phyloP scores from a whole-genome alignment of 2,888 invertebrate species.

The Eristalis pertinax region DNA sequence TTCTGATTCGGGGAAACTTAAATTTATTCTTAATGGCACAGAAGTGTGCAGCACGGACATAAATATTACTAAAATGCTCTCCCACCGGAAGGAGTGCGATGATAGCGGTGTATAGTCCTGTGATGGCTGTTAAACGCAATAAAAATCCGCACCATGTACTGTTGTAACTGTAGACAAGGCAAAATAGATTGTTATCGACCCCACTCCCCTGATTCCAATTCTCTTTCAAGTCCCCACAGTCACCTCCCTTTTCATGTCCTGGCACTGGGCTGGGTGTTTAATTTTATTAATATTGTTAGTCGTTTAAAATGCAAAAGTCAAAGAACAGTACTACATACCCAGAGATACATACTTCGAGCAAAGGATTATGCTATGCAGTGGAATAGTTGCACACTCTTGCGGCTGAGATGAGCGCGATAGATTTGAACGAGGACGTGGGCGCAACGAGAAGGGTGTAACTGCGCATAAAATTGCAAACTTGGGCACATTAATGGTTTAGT shows the following conservation, averaged over 20 bases:
- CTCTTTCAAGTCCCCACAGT: background rate
- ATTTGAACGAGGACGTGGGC: background rate
- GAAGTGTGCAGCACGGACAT: constrained; percentile 29
- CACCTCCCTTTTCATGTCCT: background rate
- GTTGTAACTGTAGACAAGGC: constrained; percentile 35
- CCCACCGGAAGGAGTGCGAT: background rate
- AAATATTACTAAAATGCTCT: constrained; percentile 24
- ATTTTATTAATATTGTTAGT: constrained; percentile 48
- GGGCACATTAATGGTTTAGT: constrained; percentile 28
- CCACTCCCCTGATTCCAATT: background rate
- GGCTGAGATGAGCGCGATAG: background rate
- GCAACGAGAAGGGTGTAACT: background rate
- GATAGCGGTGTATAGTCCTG: background rate
- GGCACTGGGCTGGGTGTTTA: constrained; percentile 19
- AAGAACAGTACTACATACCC: background rate
- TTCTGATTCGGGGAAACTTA: constrained; percentile 33
- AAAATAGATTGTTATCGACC: constrained; percentile 8
- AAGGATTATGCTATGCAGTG: constrained; percentile 10
- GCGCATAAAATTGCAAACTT: constrained; percentile 28
- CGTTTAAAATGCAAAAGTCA: constrained; percentile 47
- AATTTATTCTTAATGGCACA: constrained; percentile 47
- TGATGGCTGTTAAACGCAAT: constrained; percentile 36
- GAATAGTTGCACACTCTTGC: background rate
- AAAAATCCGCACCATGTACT: constrained; percentile 33
- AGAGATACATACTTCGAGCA: background rate